Base-by-base conservation (phyloP, 2,888 invertebrate species). In the Sesia bembeciformis region DNA sequence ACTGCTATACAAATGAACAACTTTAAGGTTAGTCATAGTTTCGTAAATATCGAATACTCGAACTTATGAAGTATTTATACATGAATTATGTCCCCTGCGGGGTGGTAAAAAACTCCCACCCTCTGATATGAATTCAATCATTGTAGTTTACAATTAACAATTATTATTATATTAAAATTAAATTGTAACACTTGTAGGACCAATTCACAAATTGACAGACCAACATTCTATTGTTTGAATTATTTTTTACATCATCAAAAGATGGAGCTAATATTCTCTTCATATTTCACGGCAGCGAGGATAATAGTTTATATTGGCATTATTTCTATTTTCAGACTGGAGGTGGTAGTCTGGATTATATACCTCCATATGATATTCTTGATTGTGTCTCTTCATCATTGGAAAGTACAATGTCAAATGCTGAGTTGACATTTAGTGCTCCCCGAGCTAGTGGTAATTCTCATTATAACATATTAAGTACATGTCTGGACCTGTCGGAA, bases 321-420 rank as follows among this genome's bases (percentile, higher is more conserved):
- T 41, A 23, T 23, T 41, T 41, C 41, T 41, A 5, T 41, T 57
- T 57, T 6, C 52, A 57, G 57, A 55, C 57, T 53, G 55, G 55
- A 39, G 57, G 57, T 55, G 53, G 52, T 5, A 2, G 8, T 39
- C 49, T 49, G 23, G 55, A 53, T 41, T 57, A 57, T 43, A 49
- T 55, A 49, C 52, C 55, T 7, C 56, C 57, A n/a, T 54, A 57
- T 53, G 55, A 55, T 5, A 57, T 57, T 4, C 46, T 57, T 50
- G 57, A 57, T 23, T 6, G 52, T 38, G 57, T 57, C 3, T 5
- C 55, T 7, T 50, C 4, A 40, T 46, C 55, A 52, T 40, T 54
- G 40, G 54, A 52, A 6, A 56, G 51, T 51, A 55, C 55, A 38
- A 55, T 7, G n/a, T n/a, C n/a, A n/a, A n/a, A 57, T 6, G 49